Conservation (phyloP, 2,797 vertebrate genomes). For the Chaetophractus vellerosus region DNA sequence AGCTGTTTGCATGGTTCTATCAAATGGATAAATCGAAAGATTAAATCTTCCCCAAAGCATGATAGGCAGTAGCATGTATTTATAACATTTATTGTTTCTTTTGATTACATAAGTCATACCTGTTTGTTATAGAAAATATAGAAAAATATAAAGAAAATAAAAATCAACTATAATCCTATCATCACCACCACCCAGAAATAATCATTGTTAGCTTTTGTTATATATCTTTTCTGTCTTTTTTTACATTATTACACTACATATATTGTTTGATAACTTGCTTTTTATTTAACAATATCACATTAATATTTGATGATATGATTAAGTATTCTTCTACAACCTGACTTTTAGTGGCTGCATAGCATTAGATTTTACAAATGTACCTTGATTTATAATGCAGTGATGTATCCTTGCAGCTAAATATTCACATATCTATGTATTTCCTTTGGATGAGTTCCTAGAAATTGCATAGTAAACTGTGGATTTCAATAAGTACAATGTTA, state of each 20-base stretch:
- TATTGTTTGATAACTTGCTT: neutral
- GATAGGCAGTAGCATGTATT: neutral
- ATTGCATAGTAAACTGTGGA: neutral
- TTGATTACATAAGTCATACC: neutral
- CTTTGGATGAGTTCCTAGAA: slow-evolving; percentile 19
- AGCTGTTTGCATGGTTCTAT: neutral
- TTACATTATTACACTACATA: neutral
- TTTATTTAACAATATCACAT: slow-evolving; percentile 20
- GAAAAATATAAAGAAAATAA: slow-evolving; percentile 54
- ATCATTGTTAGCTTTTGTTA: slow-evolving; percentile 18
- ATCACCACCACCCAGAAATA: slow-evolving; percentile 19
- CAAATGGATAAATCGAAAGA: slow-evolving; percentile 9
- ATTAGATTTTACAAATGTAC: slow-evolving; percentile 11
- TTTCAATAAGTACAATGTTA: slow-evolving; percentile 33
- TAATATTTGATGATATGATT: slow-evolving; percentile 47
- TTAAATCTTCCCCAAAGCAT: slow-evolving; percentile 33
- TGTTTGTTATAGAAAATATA: slow-evolving; percentile 50
- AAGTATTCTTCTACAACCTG: neutral
- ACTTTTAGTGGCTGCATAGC: slow-evolving; percentile 14
- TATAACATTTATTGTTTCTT: slow-evolving; percentile 49
- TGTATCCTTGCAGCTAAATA: slow-evolving; percentile 23
- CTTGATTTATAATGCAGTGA: slow-evolving; percentile 7
- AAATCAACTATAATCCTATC: slow-evolving; percentile 25
- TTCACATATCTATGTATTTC: slow-evolving; percentile 44
- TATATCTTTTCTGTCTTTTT: slow-evolving; percentile 19